Percentiles rank a stretch among this genome's conserved stretches.
These are phyloP conservation scores for Gnathonemus echidnorhynchus DNA, from an alignment of 2,113 vertebrate genomes.

Conservation along the genomic window DNA sequence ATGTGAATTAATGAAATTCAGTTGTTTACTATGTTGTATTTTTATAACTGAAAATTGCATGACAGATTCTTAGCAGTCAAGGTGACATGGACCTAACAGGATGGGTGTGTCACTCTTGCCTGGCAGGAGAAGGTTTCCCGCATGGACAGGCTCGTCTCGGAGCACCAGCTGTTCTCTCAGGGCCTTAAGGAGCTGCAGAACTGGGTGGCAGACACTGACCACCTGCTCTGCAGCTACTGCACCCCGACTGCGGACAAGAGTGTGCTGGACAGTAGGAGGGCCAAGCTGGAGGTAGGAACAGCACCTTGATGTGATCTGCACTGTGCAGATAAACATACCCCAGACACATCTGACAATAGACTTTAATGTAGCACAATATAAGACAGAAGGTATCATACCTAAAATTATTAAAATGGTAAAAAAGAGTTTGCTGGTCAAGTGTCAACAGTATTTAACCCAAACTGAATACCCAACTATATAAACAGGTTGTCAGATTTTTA, in stretches of 20 bases:
- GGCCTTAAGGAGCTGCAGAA: slow-evolving; percentile 82
- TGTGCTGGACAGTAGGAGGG: slow-evolving; percentile 81
- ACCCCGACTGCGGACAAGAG: slow-evolving; percentile 79
- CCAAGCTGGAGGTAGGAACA: slow-evolving; percentile 78
- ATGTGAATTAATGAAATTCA: not conserved
- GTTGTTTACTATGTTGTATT: not conserved
- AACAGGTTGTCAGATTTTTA: not conserved
- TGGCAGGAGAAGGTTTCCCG: slow-evolving; percentile 83
- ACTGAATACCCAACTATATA: not conserved
- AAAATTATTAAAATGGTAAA: not conserved
- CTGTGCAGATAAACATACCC: not conserved
- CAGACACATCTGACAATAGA: not conserved
- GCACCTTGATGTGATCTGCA: not conserved
- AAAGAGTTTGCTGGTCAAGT: not conserved
- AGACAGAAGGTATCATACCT: not conserved
- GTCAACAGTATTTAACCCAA: not conserved
- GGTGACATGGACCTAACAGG: not conserved
- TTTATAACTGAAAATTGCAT: not conserved
- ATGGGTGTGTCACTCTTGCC: not conserved
- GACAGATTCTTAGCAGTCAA: not conserved
- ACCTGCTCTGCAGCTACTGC: slow-evolving; percentile 76
- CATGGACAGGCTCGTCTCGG: slow-evolving; percentile 79
- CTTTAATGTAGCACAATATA: not conserved
- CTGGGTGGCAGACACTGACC: slow-evolving; percentile 80
- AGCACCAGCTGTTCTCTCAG: slow-evolving; percentile 84